phyloP scores from a whole-genome alignment of 2,797 vertebrate species.

The Ptychobarbus kaznakovi region DNA sequence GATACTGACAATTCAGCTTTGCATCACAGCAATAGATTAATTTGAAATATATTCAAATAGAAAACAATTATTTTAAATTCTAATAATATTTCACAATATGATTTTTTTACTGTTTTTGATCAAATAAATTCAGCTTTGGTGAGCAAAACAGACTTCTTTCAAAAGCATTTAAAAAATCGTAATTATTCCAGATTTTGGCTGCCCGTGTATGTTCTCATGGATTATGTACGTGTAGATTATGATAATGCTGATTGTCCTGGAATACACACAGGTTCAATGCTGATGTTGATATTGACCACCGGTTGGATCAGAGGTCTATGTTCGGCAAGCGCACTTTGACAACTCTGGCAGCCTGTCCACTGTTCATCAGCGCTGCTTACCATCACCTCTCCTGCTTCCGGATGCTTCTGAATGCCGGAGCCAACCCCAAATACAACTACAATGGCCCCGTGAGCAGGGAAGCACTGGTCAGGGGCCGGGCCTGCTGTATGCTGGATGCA shows the following conservation, averaged over 20 bases:
- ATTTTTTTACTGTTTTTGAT: background rate
- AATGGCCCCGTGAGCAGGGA: conserved; percentile 84
- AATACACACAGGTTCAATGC: conserved; percentile 82
- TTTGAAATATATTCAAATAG: too few relatives aligned
- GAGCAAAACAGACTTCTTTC: background rate
- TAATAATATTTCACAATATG: too few relatives aligned
- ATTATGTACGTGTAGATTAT: background rate
- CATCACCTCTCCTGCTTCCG: conserved; percentile 91
- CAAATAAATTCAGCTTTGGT: background rate
- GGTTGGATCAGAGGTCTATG: conserved; percentile 77
- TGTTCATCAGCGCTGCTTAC: conserved; percentile 94
- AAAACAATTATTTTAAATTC: too few relatives aligned
- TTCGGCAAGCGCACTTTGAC: conserved; percentile 84
- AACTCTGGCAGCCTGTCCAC: conserved; percentile 89
- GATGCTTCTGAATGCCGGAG: conserved; percentile 89
- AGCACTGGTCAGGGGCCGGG: conserved; percentile 83
- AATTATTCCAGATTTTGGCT: background rate
- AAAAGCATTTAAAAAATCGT: background rate
- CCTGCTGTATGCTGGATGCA: conserved; percentile 89
- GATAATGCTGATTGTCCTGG: background rate
- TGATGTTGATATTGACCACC: conserved; percentile 91
- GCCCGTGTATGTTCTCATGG: background rate
- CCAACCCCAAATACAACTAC: conserved; percentile 93
- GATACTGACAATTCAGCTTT: too few relatives aligned
- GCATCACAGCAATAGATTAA: too few relatives aligned